Base-by-base conservation (phyloP, 2,888 invertebrate genomes). In the Athrips mouffetella region DNA sequence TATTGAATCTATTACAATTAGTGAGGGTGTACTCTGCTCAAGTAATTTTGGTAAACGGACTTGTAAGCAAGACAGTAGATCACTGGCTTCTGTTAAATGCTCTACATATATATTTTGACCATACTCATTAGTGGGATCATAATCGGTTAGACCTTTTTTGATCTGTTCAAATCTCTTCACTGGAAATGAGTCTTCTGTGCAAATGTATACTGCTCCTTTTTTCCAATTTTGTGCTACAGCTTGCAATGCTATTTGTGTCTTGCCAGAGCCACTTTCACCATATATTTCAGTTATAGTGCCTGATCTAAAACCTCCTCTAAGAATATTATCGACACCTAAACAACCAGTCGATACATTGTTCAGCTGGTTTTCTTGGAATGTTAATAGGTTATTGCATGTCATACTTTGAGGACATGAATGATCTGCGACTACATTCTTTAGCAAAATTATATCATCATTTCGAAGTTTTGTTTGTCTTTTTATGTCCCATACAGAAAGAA, bases 211-310 rank as follows among this genome's bases (percentile, higher is more conserved):
- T 45, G 91, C 91, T 70, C 73, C 58, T 65, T 58, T 35, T 45
- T 90, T 75, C 76, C 94, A 94, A 52, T 91, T 91, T 50, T 90
- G 90, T 15, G 94, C 77, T 27, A 92, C 89, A 21, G 94, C 73
- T 76, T 95, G 94, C 44, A 96, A 80, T 57, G 92, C 93, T 35
- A 96, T 68, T 73, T 96, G 96, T 0, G 95, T 95, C 86, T 96
- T 96, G 4, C 96, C 96, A 60, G 91, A 89, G 11, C 94, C 94
- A 81, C 94, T 94, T 74, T 92, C 92, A n/a, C 96, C 96, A 70
- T 90, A 92, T 59, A 96, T 84, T 88, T 96, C 96, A 48, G 93
- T 93, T 45, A 96, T 89, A 20, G 94, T 92, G 55, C 91, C 90
- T 58, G 80, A 80, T 39, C 91, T 80, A 50, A 95, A 85, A 23